Conservation (phyloP, 2,888 invertebrate species). For the Acleris emargana region DNA sequence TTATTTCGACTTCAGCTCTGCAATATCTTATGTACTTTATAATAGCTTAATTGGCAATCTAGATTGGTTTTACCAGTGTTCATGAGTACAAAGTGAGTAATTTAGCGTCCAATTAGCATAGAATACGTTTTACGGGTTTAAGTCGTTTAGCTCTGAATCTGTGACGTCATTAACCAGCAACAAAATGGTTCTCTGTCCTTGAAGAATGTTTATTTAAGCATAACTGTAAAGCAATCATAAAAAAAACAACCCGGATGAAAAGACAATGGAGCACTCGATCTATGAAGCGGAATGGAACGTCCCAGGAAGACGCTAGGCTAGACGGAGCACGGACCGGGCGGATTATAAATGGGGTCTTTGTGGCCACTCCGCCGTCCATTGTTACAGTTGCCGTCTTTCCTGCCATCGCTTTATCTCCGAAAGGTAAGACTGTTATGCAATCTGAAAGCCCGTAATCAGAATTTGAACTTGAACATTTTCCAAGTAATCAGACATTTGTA, state of each 20-base stretch:
- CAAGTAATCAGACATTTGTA: not conserved
- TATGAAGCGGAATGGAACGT: slow-evolving; percentile 62
- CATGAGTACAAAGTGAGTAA: too few species aligned
- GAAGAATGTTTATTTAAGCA: too few species aligned
- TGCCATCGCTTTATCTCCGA: slow-evolving; percentile 8
- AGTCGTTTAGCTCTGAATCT: too few species aligned
- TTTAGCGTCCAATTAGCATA: too few species aligned
- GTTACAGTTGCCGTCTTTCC: slow-evolving; percentile 5
- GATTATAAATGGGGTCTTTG: slow-evolving; percentile 34
- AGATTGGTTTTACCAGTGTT: too few species aligned
- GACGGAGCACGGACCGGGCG: slow-evolving; percentile 26
- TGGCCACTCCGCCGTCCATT: slow-evolving; percentile 23
- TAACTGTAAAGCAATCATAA: slow-evolving; percentile 18
- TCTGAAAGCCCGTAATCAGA: not conserved
- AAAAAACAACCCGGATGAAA: slow-evolving; percentile 49
- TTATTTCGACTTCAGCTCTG: too few species aligned
- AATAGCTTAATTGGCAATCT: too few species aligned
- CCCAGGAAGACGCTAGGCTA: slow-evolving; percentile 42
- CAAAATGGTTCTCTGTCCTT: too few species aligned
- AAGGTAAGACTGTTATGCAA: not conserved
- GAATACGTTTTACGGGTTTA: too few species aligned
- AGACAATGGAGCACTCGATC: slow-evolving; percentile 62
- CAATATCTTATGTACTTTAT: too few species aligned
- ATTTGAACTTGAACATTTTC: too few species aligned
- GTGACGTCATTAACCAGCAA: too few species aligned